Conservation (phyloP, 2,888 invertebrate species). For the Argynnis bischoffii region DNA sequence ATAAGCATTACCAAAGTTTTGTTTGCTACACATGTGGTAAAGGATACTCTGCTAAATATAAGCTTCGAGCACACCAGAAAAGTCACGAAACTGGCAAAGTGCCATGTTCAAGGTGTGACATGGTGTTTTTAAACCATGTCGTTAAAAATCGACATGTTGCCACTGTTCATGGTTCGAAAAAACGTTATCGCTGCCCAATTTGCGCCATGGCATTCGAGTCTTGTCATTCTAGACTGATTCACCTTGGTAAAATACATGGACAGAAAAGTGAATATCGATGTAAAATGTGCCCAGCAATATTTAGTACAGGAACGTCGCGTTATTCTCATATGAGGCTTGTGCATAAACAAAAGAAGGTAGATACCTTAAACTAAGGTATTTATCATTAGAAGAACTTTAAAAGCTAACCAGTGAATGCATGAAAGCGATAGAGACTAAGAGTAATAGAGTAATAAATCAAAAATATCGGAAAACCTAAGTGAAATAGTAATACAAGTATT, state of each 20-base stretch:
- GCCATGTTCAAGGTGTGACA: constrained; percentile 66
- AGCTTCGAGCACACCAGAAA: constrained; percentile 64
- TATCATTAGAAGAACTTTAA: too few relatives aligned
- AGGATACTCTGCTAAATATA: constrained; percentile 66
- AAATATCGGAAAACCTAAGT: too few relatives aligned
- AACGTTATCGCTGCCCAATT: constrained; percentile 60
- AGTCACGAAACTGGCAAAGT: constrained; percentile 64
- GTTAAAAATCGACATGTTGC: constrained; percentile 53
- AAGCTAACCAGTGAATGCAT: too few relatives aligned
- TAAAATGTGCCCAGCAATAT: constrained; percentile 54
- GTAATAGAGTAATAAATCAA: too few relatives aligned
- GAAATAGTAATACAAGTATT: too few relatives aligned
- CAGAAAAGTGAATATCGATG: constrained; percentile 58
- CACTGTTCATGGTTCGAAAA: constrained; percentile 53
- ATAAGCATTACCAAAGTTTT: constrained; percentile 67
- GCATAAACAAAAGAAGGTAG: constrained; percentile 47
- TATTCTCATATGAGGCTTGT: constrained; percentile 64
- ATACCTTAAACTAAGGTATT: not conserved
- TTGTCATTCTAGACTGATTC: constrained; percentile 55
- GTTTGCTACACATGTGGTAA: constrained; percentile 75
- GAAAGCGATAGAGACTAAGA: too few relatives aligned
- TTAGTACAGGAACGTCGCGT: constrained; percentile 60
- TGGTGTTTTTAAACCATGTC: constrained; percentile 56
- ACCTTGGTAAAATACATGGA: constrained; percentile 56
- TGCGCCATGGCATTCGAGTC: constrained; percentile 57